Evolutionary conservation across 2,113 vertebrate species (phyloP).

Genomic region (Vombatus ursinus): DNA sequence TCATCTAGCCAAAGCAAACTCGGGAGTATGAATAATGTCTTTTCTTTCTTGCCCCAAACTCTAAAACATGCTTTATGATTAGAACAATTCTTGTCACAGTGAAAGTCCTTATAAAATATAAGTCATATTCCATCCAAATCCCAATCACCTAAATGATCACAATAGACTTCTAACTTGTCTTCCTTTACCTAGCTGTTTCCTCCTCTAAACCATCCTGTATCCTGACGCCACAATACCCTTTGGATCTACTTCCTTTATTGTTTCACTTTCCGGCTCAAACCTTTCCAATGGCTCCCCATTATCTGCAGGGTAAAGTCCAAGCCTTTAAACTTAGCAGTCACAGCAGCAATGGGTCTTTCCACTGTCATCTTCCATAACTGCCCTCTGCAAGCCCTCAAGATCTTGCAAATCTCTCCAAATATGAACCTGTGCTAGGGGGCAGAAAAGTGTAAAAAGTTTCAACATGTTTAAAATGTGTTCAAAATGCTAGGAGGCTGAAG

Average conservation of each 20-base stretch:
- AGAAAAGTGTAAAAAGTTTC: background rate
- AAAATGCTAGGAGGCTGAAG: background rate
- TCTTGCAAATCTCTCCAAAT: background rate
- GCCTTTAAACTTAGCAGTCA: slow-evolving; percentile 15
- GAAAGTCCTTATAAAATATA: background rate
- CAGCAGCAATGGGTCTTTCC: background rate
- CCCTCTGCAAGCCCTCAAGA: background rate
- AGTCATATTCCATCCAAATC: background rate
- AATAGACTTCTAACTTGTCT: background rate
- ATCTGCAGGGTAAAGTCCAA: slow-evolving; percentile 18
- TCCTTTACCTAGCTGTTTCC: background rate
- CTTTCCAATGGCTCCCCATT: slow-evolving; percentile 4
- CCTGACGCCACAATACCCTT: background rate
- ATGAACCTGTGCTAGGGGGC: too few relatives aligned
- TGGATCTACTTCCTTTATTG: background rate
- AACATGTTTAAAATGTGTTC: background rate
- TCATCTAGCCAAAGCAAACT: slow-evolving; percentile 26
- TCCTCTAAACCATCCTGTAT: background rate
- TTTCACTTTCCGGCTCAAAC: slow-evolving; percentile 17
- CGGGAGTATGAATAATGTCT: slow-evolving; percentile 29
- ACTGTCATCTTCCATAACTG: background rate
- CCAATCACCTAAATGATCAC: background rate
- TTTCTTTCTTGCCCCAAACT: background rate
- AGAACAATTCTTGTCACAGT: too few relatives aligned
- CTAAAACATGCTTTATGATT: background rate